Base-by-base conservation (phyloP, 1,140 invertebrate species). In the Eurosta solidaginis region DNA sequence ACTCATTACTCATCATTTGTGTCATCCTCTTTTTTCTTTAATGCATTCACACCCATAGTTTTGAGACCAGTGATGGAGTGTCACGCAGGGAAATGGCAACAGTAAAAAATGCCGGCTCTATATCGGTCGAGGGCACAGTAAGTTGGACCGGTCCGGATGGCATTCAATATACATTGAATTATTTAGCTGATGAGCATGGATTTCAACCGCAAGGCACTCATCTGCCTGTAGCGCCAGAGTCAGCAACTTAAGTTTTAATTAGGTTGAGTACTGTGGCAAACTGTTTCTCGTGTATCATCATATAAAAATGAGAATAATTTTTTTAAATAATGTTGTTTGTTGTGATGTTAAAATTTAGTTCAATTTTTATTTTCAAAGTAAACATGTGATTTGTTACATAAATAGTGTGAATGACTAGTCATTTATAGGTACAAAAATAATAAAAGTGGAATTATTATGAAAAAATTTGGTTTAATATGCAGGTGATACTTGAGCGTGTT, bases 141-240 rank as follows among this genome's bases (percentile, higher is more conserved):
- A 90, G 89, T 68, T 94, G 93, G 87, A 87, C 91, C 2, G 90
- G 90, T 27, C 89, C 90, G n/a, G 92, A 94, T 83, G 93, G 93
- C 6, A 89, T 89, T 14, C 89, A 90, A 5, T 90, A 92, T 78
- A 89, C 90, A 3, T 88, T 94, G 17, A 92, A 89, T 47, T 94
- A 92, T 88, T 84, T 90, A 44, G 93, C 93, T 29, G 93, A 94
- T 83, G 92, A 93, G 84, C 92, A 93, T 78, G 93, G 92, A 17
- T 94, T 93, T 89, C 91, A 91, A 74, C 91, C 92, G 3, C 78
- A 88, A 77, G 91, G 91, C 25, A 89, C 85, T n/a, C 91, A 91
- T 83, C 81, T 92, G 7, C 79, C 79, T 0, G 78, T 78, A 40
- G 73, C 47, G 2, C 78, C 78, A 7, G 78, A 78, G 52, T 73